These are phyloP conservation scores for Acanthopleura granulata DNA, from an alignment of 2,888 invertebrate genomes.

Conservation along the genomic window DNA sequence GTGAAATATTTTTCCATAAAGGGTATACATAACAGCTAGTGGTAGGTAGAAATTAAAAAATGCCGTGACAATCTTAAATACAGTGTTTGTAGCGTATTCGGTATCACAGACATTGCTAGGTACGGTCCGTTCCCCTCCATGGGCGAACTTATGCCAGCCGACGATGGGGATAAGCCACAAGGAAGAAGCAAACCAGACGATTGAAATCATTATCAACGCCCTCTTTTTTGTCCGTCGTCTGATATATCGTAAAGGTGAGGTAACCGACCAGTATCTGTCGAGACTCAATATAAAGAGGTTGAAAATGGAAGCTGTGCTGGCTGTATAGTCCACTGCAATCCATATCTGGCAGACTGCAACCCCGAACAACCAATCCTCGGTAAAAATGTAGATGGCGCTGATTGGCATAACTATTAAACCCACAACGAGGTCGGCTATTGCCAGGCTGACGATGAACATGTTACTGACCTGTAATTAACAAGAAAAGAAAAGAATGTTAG, in stretches of 20 bases:
- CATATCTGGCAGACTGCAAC: conserved; percentile 74
- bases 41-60: conserved; percentile 73
- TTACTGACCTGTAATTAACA: conserved; percentile 71
- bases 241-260: conserved; percentile 72
- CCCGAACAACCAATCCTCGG: conserved; percentile 71
- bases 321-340: conserved; percentile 75
- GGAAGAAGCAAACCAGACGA: conserved; percentile 71
- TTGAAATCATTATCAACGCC: conserved; percentile 71
- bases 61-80: conserved; percentile 72
- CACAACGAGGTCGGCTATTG: conserved; percentile 72
- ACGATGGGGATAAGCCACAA: conserved; percentile 72
- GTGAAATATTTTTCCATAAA: conserved; percentile 71
- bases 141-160: conserved; percentile 70
- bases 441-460: conserved; percentile 73
- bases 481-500: conserved; percentile 8
- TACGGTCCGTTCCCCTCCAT: conserved; percentile 58
- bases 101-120: conserved; percentile 71
- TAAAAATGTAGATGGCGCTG: conserved; percentile 72
- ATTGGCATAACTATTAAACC: conserved; percentile 73
- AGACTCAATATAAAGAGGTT: conserved; percentile 72
- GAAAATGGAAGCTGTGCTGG: conserved; percentile 75
- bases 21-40: conserved; percentile 70
- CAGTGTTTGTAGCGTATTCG: conserved; percentile 71
- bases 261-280: conserved; percentile 73
- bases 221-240: conserved; percentile 71